Conservation (phyloP, 2,113 vertebrate genomes). For the Tautogolabrus adspersus region DNA sequence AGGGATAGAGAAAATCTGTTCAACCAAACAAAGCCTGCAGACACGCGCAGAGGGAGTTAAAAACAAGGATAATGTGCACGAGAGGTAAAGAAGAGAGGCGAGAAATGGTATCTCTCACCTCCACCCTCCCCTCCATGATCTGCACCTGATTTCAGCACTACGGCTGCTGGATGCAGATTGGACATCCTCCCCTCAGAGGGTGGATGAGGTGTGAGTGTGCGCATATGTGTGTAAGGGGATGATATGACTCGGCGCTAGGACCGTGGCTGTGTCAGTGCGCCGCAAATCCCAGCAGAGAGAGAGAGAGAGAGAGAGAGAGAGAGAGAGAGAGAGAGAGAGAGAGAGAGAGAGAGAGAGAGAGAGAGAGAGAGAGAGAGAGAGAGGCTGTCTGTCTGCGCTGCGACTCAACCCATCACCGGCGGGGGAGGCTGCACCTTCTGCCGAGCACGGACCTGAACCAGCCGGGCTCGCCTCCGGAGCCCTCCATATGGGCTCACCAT, state of each 20-base stretch:
- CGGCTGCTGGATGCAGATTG: conserved; percentile 39
- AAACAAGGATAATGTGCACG: background rate
- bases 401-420: conserved; percentile 70
- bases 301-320: conserved; percentile 42
- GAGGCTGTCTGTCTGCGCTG: conserved; percentile 47
- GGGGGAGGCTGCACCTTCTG: conserved; percentile 54
- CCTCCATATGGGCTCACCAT: conserved; percentile 89
- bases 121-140: background rate
- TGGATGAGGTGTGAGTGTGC: conserved; percentile 4
- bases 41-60: background rate
- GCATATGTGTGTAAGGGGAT: conserved; percentile 6
- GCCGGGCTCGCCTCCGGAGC: conserved; percentile 67
- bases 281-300: conserved; percentile 65
- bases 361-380: conserved; percentile 30
- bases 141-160: background rate
- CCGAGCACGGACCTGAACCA: conserved; percentile 59
- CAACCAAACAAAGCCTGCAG: background rate
- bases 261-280: conserved; percentile 70
- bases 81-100: background rate
- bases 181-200: conserved; percentile 3
- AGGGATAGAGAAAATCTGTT: conserved; percentile 30
- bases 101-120: background rate
- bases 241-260: conserved; percentile 81
- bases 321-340: background rate
- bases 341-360: too few species aligned